Conservation (phyloP, 2,888 invertebrate species). For the Dendrolimus houi region DNA sequence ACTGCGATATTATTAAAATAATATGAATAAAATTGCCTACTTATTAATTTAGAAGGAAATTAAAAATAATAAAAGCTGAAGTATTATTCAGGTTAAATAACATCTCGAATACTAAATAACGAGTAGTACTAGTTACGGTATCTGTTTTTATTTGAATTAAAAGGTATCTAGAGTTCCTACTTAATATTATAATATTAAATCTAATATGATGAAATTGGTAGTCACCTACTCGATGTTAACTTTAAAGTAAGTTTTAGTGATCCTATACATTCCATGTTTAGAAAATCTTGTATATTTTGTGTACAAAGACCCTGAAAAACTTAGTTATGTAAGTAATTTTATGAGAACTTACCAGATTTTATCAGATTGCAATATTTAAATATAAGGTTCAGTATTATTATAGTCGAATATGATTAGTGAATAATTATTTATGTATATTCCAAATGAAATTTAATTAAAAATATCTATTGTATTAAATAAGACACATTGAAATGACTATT, state of each 20-base stretch:
- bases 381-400: slow-evolving; percentile 69
- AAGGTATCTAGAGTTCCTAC: slow-evolving; percentile 68
- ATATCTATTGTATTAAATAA: slow-evolving; percentile 25
- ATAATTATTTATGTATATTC: slow-evolving; percentile 67
- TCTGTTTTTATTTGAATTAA: slow-evolving; percentile 22
- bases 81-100: slow-evolving; percentile 26
- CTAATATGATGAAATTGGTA: slow-evolving; percentile 8
- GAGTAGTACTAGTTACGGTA: slow-evolving; percentile 17
- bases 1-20: not conserved
- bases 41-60: not conserved
- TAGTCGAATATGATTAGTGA: slow-evolving; percentile 61
- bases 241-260: too few relatives aligned
- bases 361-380: slow-evolving; percentile 74
- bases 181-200: slow-evolving; percentile 6
- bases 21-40: not conserved
- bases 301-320: slow-evolving; percentile 49
- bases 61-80: not conserved
- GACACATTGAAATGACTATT: slow-evolving; percentile 18
- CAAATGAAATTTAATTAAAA: slow-evolving; percentile 53
- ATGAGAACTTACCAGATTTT: slow-evolving; percentile 72
- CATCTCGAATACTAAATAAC: slow-evolving; percentile 55
- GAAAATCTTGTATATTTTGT: slow-evolving; percentile 54
- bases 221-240: slow-evolving; percentile 17
- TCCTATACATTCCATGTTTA: slow-evolving; percentile 43
- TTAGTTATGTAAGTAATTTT: slow-evolving; percentile 48